Conservation (phyloP, 2,888 invertebrate genomes). For the Ormyrus rosae region DNA sequence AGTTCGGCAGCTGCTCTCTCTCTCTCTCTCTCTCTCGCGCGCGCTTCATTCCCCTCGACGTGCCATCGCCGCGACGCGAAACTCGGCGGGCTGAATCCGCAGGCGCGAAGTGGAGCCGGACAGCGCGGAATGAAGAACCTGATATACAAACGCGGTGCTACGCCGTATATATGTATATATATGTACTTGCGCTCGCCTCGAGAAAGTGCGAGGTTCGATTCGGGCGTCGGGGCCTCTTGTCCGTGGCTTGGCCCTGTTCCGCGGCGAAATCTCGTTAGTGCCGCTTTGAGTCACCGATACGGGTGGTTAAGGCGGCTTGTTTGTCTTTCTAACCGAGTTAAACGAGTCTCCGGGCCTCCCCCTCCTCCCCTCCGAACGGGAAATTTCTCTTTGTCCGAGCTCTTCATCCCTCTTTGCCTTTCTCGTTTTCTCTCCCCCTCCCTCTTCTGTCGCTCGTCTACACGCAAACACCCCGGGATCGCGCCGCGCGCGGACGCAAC, state of each 20-base stretch:
- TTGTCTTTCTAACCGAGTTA: conserved; percentile 63
- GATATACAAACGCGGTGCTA: conserved; percentile 1
- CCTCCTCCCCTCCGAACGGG: conserved; percentile 4
- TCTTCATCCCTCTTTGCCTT: conserved; percentile 32
- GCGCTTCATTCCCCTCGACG: background rate
- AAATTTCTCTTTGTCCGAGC: conserved; percentile 47
- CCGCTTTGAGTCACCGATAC: conserved; percentile 60
- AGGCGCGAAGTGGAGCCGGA: background rate
- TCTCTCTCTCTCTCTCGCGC: no score
- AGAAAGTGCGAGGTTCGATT: conserved; percentile 41
- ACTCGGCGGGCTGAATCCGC: background rate
- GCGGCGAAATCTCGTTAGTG: conserved; percentile 59
- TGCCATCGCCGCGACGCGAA: background rate
- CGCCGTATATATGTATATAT: background rate
- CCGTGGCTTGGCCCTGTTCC: background rate
- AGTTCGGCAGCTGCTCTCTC: background rate
- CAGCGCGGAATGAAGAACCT: background rate
- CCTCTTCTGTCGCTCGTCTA: background rate
- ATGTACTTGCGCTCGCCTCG: no score
- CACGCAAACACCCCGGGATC: no score
- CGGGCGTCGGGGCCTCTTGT: background rate
- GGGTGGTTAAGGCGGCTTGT: conserved; percentile 61
- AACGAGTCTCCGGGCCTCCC: conserved; percentile 52
- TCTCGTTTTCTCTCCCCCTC: conserved; percentile 15
- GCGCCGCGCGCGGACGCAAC: no score